phyloP scores from a whole-genome alignment of 1,140 invertebrate species.

The Schlechtendalia chinensis region DNA sequence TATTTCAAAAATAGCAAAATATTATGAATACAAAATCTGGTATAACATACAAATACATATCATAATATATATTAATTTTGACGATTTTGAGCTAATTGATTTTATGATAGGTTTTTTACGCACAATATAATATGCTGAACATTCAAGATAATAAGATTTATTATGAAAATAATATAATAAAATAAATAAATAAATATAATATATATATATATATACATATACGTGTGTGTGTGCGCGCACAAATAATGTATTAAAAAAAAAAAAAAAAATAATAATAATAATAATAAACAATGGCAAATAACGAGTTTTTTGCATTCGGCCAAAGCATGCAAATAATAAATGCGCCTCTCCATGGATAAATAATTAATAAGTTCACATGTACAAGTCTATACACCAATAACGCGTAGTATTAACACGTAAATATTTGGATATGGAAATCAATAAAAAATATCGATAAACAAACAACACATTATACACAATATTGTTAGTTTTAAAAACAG shows the following conservation, averaged over 20 bases:
- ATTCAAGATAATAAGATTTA: background rate
- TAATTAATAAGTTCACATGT: background rate
- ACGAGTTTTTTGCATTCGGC: constrained; percentile 6
- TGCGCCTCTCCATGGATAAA: background rate
- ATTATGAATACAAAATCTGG: too few relatives aligned
- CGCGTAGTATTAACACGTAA: background rate
- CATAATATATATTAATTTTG: too few relatives aligned
- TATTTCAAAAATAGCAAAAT: too few relatives aligned
- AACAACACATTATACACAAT: background rate
- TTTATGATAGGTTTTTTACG: background rate
- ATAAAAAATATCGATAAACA: background rate
- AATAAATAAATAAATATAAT: too few relatives aligned
- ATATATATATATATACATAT: background rate
- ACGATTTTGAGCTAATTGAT: background rate
- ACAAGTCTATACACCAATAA: background rate
- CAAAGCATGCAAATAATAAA: constrained; percentile 11
- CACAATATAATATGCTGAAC: background rate
- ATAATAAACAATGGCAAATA: background rate
- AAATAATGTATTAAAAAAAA: background rate
- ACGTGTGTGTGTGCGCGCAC: too few relatives aligned
- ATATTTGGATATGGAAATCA: background rate
- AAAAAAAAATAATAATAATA: too few relatives aligned
- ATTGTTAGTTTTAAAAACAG: background rate
- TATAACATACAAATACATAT: too few relatives aligned
- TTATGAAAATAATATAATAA: background rate